These are phyloP conservation scores for Baronia brevicornis DNA, from an alignment of 2,888 invertebrate genomes.

Conservation along the genomic window DNA sequence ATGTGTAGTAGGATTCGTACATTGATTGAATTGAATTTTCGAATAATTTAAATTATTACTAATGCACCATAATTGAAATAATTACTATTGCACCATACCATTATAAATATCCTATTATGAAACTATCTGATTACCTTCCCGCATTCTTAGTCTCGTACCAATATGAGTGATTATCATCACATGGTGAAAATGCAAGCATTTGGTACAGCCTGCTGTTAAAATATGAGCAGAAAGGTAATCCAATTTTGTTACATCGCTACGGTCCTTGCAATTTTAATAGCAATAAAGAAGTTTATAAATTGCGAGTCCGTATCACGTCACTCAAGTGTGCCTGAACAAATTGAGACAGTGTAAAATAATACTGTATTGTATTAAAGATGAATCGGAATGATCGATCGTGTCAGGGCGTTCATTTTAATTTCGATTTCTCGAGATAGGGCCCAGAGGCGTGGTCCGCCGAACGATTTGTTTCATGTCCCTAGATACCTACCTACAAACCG, in stretches of 20 bases:
- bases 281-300: conserved; percentile 42
- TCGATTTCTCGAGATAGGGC: conserved; percentile 63
- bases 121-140: too few species aligned
- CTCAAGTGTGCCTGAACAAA: conserved; percentile 50
- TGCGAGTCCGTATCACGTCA: conserved; percentile 48
- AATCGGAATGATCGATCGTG: conserved; percentile 72
- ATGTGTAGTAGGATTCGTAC: too few species aligned
- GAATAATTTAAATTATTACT: too few species aligned
- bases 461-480: conserved; percentile 72
- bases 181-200: too few species aligned
- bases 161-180: too few species aligned
- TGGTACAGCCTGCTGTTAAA: too few species aligned
- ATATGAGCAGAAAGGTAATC: conserved; percentile 15
- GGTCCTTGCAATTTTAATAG: conserved; percentile 27
- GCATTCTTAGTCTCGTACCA: too few species aligned
- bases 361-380: conserved; percentile 63
- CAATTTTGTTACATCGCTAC: conserved; percentile 16
- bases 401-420: conserved; percentile 71
- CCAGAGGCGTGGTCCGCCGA: conserved; percentile 63
- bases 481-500: conserved; percentile 44
- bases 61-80: too few species aligned
- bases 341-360: conserved; percentile 68
- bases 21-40: too few species aligned
- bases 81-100: too few species aligned
- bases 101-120: too few species aligned